phyloP scores from a whole-genome alignment of 2,797 vertebrate species.

The Pipistrellus pipistrellus region DNA sequence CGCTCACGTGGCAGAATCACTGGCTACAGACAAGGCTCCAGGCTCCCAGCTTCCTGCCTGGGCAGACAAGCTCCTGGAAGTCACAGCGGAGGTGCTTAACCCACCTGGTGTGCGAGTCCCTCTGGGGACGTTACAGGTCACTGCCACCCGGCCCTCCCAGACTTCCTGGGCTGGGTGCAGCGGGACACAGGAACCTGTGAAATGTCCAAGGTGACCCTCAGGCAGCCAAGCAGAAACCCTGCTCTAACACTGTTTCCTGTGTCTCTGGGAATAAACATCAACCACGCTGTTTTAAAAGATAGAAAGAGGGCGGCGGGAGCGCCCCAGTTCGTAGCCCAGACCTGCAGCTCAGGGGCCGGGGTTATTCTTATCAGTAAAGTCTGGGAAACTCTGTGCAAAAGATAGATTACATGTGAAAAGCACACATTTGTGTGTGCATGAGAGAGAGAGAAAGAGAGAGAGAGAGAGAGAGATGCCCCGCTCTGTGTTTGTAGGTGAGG shows the following conservation, averaged over 20 bases:
- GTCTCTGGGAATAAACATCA: not conserved
- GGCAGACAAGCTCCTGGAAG: not conserved
- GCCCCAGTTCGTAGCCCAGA: not conserved
- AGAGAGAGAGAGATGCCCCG: not conserved
- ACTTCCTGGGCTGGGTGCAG: not conserved
- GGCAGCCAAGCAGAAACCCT: not conserved
- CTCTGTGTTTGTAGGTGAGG: not conserved
- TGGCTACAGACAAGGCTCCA: not conserved
- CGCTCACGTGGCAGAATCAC: not conserved
- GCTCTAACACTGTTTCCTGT: not conserved
- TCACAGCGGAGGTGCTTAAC: not conserved
- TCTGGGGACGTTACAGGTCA: not conserved
- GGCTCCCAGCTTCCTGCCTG: not conserved
- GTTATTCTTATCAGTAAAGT: not conserved
- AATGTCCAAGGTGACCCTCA: not conserved
- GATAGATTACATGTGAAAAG: not conserved
- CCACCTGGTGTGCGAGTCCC: too few species aligned
- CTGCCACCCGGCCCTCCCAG: not conserved
- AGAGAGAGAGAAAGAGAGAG: not conserved
- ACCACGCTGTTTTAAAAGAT: not conserved
- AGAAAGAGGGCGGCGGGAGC: not conserved
- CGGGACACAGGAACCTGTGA: not conserved
- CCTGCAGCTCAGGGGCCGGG: not conserved
- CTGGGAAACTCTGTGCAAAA: not conserved
- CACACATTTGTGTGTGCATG: not conserved